Percentiles rank a stretch among this genome's conserved stretches.
phyloP scores from a whole-genome alignment of 2,113 vertebrate species.

The Oncorhynchus mykiss region DNA sequence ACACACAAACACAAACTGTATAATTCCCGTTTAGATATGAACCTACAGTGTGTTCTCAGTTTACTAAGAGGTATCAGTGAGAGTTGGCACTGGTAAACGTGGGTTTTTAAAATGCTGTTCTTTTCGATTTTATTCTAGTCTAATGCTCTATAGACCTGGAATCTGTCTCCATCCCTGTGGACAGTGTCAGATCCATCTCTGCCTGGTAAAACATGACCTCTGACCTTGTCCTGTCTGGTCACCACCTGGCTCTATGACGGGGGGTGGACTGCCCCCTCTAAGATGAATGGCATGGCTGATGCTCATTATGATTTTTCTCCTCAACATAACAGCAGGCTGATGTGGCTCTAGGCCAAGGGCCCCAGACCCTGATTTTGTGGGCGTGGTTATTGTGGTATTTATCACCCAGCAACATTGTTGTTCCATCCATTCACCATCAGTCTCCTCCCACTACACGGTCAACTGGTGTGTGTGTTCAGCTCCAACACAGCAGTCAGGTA shows the following conservation, averaged over 20 bases:
- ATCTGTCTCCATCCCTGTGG: slow-evolving; percentile 5
- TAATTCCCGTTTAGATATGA: too few relatives aligned
- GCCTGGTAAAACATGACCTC: slow-evolving; percentile 33
- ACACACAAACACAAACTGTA: too few relatives aligned
- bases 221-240: slow-evolving; percentile 68
- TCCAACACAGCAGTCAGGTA: slow-evolving; percentile 16
- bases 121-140: too few relatives aligned
- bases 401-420: neutral
- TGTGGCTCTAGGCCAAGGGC: neutral
- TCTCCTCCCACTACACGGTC: neutral
- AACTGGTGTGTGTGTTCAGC: slow-evolving; percentile 11
- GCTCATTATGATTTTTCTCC: neutral
- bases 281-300: neutral
- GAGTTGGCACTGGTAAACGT: too few relatives aligned
- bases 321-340: neutral
- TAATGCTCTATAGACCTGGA: neutral
- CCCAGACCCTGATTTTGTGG: neutral
- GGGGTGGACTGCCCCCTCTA: neutral
- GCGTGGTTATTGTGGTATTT: neutral
- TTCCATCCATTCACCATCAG: neutral
- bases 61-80: too few relatives aligned
- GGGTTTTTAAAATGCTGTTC: too few relatives aligned
- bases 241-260: slow-evolving; percentile 61
- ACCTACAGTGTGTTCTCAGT: too few relatives aligned
- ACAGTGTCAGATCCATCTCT: slow-evolving; percentile 34